These are phyloP conservation scores for Thamnophis elegans DNA, from an alignment of 2,797 vertebrate species.

Conservation along the genomic window DNA sequence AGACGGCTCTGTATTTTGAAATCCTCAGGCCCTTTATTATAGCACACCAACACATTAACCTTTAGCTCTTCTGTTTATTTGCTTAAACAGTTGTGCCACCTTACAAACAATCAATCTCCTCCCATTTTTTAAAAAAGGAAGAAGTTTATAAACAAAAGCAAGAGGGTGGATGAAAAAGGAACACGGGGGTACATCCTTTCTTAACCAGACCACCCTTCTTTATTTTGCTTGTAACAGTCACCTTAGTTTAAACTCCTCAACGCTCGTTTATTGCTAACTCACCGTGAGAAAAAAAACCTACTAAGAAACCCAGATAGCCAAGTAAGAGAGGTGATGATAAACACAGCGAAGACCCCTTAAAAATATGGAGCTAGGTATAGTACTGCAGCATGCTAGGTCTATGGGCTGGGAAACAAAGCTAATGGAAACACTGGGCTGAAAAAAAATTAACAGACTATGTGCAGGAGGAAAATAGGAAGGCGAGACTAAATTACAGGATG, in stretches of 20 bases:
- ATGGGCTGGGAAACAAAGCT: constrained; percentile 9
- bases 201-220: background rate
- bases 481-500: background rate
- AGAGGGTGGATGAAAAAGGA: background rate
- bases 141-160: background rate
- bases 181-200: background rate
- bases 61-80: background rate
- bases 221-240: background rate
- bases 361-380: background rate
- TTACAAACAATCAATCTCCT: constrained; percentile 12
- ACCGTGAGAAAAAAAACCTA: constrained; percentile 38
- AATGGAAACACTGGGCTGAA: background rate
- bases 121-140: background rate
- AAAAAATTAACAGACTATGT: background rate
- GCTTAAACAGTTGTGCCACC: constrained; percentile 33
- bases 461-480: background rate
- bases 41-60: background rate
- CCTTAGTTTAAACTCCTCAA: constrained; percentile 25
- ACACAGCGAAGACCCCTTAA: background rate
- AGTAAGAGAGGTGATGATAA: background rate
- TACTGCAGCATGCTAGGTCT: background rate
- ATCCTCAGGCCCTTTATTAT: background rate
- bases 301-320: background rate
- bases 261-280: constrained; percentile 71
- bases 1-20: background rate